Evolutionary conservation across 1,140 invertebrate genomes (phyloP).

Genomic region (Neomicropteryx cornuta): DNA sequence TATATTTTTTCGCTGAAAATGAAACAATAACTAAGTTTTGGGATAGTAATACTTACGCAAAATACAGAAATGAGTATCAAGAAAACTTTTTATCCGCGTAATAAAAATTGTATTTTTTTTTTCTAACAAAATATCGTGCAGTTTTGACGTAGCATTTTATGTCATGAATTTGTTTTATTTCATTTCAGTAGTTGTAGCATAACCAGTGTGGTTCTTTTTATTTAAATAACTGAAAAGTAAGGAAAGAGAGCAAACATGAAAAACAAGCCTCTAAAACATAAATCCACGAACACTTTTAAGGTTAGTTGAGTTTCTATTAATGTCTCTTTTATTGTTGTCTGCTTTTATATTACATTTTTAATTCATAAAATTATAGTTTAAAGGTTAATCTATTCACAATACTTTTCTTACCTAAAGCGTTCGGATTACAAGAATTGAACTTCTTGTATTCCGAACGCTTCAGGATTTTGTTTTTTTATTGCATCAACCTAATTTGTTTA

Average conservation of each 20-base stretch:
- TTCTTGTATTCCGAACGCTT: conserved; percentile 5
- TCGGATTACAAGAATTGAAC: conserved; percentile 11
- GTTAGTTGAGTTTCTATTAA: conserved; percentile 36
- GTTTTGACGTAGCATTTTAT: too few relatives aligned
- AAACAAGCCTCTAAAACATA: conserved; percentile 64
- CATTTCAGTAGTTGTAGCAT: too few relatives aligned
- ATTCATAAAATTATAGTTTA: conserved; percentile 2
- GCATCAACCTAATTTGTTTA: conserved; percentile 5
- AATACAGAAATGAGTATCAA: too few relatives aligned
- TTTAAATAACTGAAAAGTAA: too few relatives aligned
- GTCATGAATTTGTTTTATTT: too few relatives aligned
- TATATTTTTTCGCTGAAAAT: too few relatives aligned
- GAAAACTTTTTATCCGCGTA: too few relatives aligned
- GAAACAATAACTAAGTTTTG: too few relatives aligned
- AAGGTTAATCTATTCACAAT: conserved; percentile 4
- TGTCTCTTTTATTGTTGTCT: neutral
- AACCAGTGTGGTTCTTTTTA: too few relatives aligned
- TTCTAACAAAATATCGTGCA: too few relatives aligned
- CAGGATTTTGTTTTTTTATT: conserved; percentile 5
- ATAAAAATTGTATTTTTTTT: too few relatives aligned
- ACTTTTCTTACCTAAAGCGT: conserved; percentile 8
- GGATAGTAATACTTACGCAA: too few relatives aligned
- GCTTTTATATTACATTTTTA: neutral
- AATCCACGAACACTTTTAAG: conserved; percentile 69
- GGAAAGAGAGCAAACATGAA: conserved; percentile 46